Evolutionary conservation across 92 coral and sea anemone species (phyloP), one percentile per base, ranked within the genome.

Genomic region (Phenganax subtilis): DNA sequence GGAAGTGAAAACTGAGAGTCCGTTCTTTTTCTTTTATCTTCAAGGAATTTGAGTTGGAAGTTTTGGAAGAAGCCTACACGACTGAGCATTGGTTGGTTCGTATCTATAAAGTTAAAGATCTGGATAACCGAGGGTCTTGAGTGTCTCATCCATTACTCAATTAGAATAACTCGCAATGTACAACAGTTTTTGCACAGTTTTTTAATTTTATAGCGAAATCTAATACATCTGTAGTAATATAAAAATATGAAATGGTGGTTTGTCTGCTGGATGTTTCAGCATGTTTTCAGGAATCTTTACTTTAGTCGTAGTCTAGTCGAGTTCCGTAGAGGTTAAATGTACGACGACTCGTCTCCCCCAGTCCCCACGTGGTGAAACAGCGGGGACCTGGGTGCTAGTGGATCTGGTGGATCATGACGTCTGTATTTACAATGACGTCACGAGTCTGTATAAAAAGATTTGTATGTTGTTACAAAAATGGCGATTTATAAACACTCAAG

Each of bases 11-110:
- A 20, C n/a, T 20, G 25, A 59, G 16, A 69, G 52, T 69, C 30
- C 9, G 31, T 60, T 6, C 65, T 62, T 31, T 52, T 31, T 59
- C 58, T 31, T 52, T 31, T 59, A 58, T 15, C 51, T 55, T 44
- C 6, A 75, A 96, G 99, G 99, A 96, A 85, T 96, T 96, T 81
- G 99, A 96, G 87, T 89, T 96, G 83, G 99, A 96, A 77, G 99
- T 96, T 61, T 85, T 96, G 54, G 99, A 96, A 75, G 99, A 96
- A 71, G 99, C 99, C n/a, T 96, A 96, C 88, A 96, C 99, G 76
- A 96, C 99, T 14, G 99, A 96, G 83, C 99, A 96, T 81, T 96
- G 99, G 99, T 91, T 96, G 75, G 99, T 96, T 27, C 92, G 99
- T 83, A 96, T 96, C 85, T 96, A 96, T 91, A 96, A 92, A 83